Evolutionary conservation across 2,797 vertebrate species (phyloP), one percentile per base, ranked within the genome.

Genomic region (Thripadectes ignobilis): DNA sequence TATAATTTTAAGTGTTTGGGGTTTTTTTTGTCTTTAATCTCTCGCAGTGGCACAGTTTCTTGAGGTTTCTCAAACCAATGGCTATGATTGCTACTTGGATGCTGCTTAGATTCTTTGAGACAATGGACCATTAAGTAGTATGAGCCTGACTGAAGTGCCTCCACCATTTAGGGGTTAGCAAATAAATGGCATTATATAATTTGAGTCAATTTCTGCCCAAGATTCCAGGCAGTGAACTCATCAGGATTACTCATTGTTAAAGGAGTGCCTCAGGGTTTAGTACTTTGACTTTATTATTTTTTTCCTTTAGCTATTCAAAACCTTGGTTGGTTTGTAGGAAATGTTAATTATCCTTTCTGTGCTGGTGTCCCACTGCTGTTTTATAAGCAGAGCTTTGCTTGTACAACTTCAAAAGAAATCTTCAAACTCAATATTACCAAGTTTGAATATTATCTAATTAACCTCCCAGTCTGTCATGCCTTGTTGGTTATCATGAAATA

Each of bases 391-490:
- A 82, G 54, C 88, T 97, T 97, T 97, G 77, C 91, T 97, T 96
- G 92, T 93, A 92, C 65, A 97, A 96, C 95, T 98, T 97, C 95
- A 96, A 96, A 98, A 98, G 96, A 95, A 96, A 95, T 97, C 92
- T 97, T 97, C 94, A 97, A 96, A 97, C 86, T 92, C 78, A 92
- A 83, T 95, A 95, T 97, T 96, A 97, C 91, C 77, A 97, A 97
- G 87, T 96, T 97, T 97, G 96, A 97, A 97, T 97, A 97, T 97
- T 98, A 97, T 96, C 97, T 98, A 98, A 98, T 98, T 98, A 98
- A 97, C 94, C 96, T 97, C 97, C 94, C 97, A 97, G 96, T 75
- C 85, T 97, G 96, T 97, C 97, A 97, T 96, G 96, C 89, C 89
- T 96, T 93, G 96, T 96, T 97, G 96, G 96, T 97, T 98, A 98